These are phyloP conservation scores for Amphipoea lucens DNA, from an alignment of 2,888 invertebrate species.

Conservation along the genomic window DNA sequence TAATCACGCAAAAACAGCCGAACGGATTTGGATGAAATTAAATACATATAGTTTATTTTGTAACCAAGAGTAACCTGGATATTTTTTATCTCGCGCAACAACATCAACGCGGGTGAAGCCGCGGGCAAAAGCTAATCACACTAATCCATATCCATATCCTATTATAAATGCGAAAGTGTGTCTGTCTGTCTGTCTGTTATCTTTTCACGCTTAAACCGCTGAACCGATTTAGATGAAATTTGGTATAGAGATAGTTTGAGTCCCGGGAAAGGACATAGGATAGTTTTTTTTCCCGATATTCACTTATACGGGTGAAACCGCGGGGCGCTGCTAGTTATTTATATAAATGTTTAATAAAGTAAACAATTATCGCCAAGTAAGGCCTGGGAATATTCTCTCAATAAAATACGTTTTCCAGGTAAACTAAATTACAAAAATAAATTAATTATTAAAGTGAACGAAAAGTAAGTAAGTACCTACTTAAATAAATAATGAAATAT, in stretches of 20 bases:
- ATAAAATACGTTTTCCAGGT: neutral
- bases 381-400: neutral
- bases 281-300: too few relatives aligned
- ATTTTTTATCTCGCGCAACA: neutral
- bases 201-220: too few relatives aligned
- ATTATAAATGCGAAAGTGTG: too few relatives aligned
- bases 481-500: neutral
- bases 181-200: too few relatives aligned
- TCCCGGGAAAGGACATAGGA: too few relatives aligned
- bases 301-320: too few relatives aligned
- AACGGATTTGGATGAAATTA: neutral
- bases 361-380: neutral
- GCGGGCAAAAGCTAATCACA: too few relatives aligned
- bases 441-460: neutral
- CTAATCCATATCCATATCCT: too few relatives aligned
- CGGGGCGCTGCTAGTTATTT: neutral
- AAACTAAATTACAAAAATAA: neutral
- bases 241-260: too few relatives aligned
- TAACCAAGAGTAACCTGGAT: neutral
- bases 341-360: neutral
- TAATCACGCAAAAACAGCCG: too few relatives aligned
- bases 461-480: neutral
- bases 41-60: neutral
- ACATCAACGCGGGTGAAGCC: too few relatives aligned
- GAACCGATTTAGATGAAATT: too few relatives aligned